Evolutionary conservation across 2,888 invertebrate genomes (phyloP).

Genomic region (Morpho deidamia): DNA sequence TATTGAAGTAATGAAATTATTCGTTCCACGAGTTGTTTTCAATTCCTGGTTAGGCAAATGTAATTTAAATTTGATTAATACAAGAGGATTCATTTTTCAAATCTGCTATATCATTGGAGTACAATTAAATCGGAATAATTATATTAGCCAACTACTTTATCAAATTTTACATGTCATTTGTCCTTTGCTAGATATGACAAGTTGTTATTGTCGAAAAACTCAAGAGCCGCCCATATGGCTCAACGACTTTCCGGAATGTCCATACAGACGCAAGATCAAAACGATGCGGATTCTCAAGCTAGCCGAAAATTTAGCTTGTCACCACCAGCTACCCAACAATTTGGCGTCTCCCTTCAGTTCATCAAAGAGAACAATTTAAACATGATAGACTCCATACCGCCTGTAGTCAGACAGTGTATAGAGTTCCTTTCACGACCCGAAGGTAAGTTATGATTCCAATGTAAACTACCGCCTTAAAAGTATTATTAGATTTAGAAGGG

Average conservation of each 20-base stretch:
- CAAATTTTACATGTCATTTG: too few species aligned
- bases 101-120: too few species aligned
- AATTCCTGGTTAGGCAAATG: too few species aligned
- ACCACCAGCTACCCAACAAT: slow-evolving; percentile 89
- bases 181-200: slow-evolving; percentile 83
- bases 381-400: slow-evolving; percentile 90
- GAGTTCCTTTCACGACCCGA: slow-evolving; percentile 94
- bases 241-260: slow-evolving; percentile 23
- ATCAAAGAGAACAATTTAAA: slow-evolving; percentile 91
- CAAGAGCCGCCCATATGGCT: slow-evolving; percentile 55
- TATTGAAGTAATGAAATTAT: too few species aligned
- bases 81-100: too few species aligned
- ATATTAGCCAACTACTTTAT: too few species aligned
- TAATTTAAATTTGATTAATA: too few species aligned
- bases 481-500: too few species aligned
- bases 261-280: slow-evolving; percentile 23
- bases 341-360: slow-evolving; percentile 95
- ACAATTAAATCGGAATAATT: too few species aligned
- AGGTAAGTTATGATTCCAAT: slow-evolving; percentile 72
- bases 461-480: too few species aligned
- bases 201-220: slow-evolving; percentile 80
- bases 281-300: not conserved
- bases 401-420: slow-evolving; percentile 93
- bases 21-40: too few species aligned
- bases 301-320: slow-evolving; percentile 30